phyloP scores from a whole-genome alignment of 1,140 invertebrate species.

The Heliconius hermathena region DNA sequence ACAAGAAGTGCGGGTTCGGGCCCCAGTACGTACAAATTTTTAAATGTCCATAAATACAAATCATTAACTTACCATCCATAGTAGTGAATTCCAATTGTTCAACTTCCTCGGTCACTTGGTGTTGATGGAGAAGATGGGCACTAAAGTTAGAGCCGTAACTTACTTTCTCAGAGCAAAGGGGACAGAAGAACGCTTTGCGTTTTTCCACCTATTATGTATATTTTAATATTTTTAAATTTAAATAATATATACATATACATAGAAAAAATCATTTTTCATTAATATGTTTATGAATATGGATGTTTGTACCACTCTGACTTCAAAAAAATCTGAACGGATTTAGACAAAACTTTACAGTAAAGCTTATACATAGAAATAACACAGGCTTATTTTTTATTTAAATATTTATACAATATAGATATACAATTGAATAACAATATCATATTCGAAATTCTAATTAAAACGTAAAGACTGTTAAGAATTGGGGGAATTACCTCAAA shows the following conservation, averaged over 20 bases:
- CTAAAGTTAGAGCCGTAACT: conserved; percentile 69
- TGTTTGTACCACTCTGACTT: too few species aligned
- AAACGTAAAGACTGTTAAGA: background rate
- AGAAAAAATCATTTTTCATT: too few species aligned
- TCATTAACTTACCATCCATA: conserved; percentile 61
- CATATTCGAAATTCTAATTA: background rate
- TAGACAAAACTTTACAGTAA: too few species aligned
- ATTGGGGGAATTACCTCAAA: conserved; percentile 52
- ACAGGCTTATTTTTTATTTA: too few species aligned
- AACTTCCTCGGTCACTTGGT: conserved; percentile 61
- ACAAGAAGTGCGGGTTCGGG: too few species aligned
- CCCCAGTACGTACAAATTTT: too few species aligned
- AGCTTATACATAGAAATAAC: too few species aligned
- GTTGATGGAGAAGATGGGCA: conserved; percentile 56
- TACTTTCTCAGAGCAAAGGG: conserved; percentile 63
- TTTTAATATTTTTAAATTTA: background rate
- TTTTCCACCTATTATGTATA: conserved; percentile 58
- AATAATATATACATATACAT: background rate
- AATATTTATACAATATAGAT: too few species aligned
- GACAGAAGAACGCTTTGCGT: conserved; percentile 68
- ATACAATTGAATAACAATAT: too few species aligned
- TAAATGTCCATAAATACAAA: too few species aligned
- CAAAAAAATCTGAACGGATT: too few species aligned
- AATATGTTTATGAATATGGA: too few species aligned
- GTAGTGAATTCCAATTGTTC: conserved; percentile 61